Evolutionary conservation across 1,140 invertebrate genomes (phyloP), one percentile per base, ranked within the genome.

Genomic region (Vanessa atalanta): DNA sequence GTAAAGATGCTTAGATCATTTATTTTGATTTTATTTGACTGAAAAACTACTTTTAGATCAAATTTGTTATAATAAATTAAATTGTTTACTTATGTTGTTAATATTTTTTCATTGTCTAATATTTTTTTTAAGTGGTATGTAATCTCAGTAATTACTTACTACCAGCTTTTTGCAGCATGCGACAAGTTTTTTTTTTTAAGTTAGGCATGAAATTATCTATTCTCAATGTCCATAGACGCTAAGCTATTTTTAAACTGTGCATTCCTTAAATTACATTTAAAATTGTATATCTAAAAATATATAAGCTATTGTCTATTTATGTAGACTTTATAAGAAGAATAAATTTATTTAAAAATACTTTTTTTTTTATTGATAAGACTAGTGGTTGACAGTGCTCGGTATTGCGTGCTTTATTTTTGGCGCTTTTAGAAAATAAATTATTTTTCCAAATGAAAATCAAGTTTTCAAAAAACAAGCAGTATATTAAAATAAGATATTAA

Each of bases 301-400:
- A 75, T 63, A 68, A 63, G 51, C 75, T 73, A 76, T 69, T 76
- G 55, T 70, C 69, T 76, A 74, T 71, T 57, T 57, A 57, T 37
- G 55, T 66, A 72, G 72, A 76, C 64, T 55, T 61, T 72, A 75
- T 72, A 55, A 75, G 73, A 75, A 65, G 48, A 76, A 67, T 73
- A 66, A 66, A 72, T 67, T 63, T 72, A 78, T 67, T 78, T 74
- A 72, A 79, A 66, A 70, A 65, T 71, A 71, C 48, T 65, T 3
- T 73, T 73, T 68, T 55, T 71, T 64, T 61, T 69, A 43, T 69
- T 69, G 23, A 65, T 74, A 77, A 77, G 75, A 77, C 75, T 77
- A 77, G 75, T 70, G 71, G 55, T 77, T 69, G 75, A 76, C 75
- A 76, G 65, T 76, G 66, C 63, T 70, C 48, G 31, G 37, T 70